These are phyloP conservation scores for Botia kubotai DNA, from an alignment of 2,797 vertebrate species.

Conservation along the genomic window DNA sequence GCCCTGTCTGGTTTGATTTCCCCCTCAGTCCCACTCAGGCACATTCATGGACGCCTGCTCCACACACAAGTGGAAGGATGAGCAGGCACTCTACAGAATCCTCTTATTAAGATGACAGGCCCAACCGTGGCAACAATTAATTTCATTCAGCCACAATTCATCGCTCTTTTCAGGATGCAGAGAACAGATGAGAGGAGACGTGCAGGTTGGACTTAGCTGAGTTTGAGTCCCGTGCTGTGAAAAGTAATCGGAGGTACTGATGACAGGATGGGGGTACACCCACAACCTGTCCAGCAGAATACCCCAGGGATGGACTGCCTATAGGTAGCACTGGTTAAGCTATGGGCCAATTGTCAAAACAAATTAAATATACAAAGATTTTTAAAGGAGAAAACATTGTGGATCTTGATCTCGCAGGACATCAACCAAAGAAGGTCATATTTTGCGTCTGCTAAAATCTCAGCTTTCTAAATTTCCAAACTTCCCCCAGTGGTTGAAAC, in stretches of 20 bases:
- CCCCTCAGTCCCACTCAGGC: slow-evolving; percentile 37
- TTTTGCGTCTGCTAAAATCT: not conserved
- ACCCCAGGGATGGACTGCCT: slow-evolving; percentile 14
- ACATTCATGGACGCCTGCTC: slow-evolving; percentile 42
- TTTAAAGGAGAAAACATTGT: not conserved
- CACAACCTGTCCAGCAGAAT: slow-evolving; percentile 23
- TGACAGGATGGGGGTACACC: slow-evolving; percentile 43
- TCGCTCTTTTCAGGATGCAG: slow-evolving; percentile 50
- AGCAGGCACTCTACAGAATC: slow-evolving; percentile 57
- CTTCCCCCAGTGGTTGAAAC: not conserved
- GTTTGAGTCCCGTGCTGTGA: slow-evolving; percentile 27
- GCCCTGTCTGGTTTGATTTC: slow-evolving; percentile 67
- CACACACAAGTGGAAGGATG: slow-evolving; percentile 40
- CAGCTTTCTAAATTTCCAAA: not conserved
- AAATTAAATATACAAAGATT: not conserved
- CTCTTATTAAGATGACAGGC: slow-evolving; percentile 64
- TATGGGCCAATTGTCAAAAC: not conserved
- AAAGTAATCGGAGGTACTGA: slow-evolving; percentile 35
- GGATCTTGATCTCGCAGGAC: not conserved
- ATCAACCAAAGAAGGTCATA: not conserved
- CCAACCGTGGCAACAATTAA: slow-evolving; percentile 63
- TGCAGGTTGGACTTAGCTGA: slow-evolving; percentile 52
- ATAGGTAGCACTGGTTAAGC: not conserved
- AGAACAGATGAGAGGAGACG: slow-evolving; percentile 57
- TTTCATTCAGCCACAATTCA: slow-evolving; percentile 62